A percentile compares a stretch with the other conserved stretches of the same genome.
These are phyloP conservation scores for Panulirus ornatus DNA, from an alignment of 1,140 invertebrate genomes.

Conservation along the genomic window DNA sequence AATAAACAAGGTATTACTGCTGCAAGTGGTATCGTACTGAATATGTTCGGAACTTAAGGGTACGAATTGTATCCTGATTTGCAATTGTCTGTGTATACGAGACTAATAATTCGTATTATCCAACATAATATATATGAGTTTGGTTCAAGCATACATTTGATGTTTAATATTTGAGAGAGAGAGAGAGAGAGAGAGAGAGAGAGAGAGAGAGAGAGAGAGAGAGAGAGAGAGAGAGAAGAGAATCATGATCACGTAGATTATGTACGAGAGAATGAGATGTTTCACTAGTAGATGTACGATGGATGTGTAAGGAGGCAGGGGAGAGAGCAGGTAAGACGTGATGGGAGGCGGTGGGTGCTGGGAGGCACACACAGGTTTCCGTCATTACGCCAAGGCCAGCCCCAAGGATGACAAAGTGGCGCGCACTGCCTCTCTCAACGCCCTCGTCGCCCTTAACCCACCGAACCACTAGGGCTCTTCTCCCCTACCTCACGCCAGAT, in stretches of 20 bases:
- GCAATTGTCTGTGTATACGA: no score
- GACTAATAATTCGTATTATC: no score
- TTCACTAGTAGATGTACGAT: neutral
- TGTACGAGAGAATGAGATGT: neutral
- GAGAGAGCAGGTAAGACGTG: neutral
- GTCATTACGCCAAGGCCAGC: constrained; percentile 1
- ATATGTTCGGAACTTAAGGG: no score
- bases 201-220: constrained; percentile 23
- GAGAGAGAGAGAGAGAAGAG: neutral
- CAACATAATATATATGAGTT: no score
- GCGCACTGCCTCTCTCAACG: neutral
- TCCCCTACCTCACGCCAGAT: neutral
- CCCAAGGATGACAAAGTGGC: constrained; percentile 32
- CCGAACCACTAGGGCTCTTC: neutral
- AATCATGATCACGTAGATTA: constrained; percentile 4
- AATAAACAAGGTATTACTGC: no score
- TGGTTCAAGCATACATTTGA: no score
- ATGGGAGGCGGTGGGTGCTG: neutral
- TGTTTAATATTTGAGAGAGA: no score
- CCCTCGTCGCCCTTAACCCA: neutral
- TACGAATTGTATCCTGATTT: no score
- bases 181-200: constrained; percentile 24
- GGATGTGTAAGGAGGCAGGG: neutral
- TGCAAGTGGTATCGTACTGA: no score
- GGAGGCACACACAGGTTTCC: constrained; percentile 34